Evolutionary conservation across 92 coral and sea anemone genomes (phyloP), one percentile per base, ranked within the genome.

Genomic region (Bergia sp.): DNA sequence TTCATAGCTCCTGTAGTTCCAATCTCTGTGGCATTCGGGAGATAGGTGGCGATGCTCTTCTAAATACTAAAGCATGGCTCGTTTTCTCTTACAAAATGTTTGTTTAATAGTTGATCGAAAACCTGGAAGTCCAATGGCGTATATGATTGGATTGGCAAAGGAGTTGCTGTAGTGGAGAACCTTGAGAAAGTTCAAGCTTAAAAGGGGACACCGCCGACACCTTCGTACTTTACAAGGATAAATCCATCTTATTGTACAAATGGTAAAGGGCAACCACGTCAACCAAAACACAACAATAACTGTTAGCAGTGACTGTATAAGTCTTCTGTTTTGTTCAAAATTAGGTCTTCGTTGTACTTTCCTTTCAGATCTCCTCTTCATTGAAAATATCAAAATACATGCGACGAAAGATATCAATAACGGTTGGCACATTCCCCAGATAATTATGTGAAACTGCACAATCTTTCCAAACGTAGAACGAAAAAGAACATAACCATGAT

Each of bases 361-460:
- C 83, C 5, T 55, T 37, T 79, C 38, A 4, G 83, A 79, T 79
- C 83, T 79, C 50, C 37, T 79, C 43, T 12, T 79, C 83, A 79
- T 49, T 45, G 37, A 1, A 55, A 18, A 49, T 36, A 21, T n/a
- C 37, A 79, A 47, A 2, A 50, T 36, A 37, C 66, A 79, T 45
- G 83, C 21, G 5, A 75, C 37, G 45, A 75, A 39, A 3, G 79
- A 11, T 13, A 75, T 41, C 4, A 41, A 1, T 15, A 37, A 37
- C n/a, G 43, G 53, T 21, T 0, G 5, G 10, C 49, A 40, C n/a
- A 75, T 2, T 15, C 79, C 6, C 0, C 0, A 0, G 50, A 75
- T 10, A 38, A 39, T 23, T 2, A 50, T 7, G 5, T 36, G 67
- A 79, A 55, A 0, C 5, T 49, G 0, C 1, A 7, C 15, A 15